phyloP scores from a whole-genome alignment of 2,113 vertebrate species.

The Gopherus flavomarginatus region DNA sequence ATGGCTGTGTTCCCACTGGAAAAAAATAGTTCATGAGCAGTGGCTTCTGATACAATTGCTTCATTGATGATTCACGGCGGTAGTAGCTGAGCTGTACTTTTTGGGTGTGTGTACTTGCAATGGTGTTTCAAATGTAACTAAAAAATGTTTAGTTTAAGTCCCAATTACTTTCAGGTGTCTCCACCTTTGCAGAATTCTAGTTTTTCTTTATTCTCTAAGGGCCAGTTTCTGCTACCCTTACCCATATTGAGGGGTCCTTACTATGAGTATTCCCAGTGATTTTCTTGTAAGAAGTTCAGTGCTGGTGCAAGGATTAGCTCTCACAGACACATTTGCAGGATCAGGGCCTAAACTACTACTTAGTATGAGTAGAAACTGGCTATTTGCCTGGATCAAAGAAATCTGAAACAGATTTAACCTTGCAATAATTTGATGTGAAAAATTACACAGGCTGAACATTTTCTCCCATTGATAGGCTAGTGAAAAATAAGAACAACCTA shows the following conservation, averaged over 20 bases:
- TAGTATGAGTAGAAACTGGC: background rate
- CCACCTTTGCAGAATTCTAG: background rate
- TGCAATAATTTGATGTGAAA: background rate
- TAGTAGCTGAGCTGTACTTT: background rate
- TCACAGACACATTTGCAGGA: background rate
- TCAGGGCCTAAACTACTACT: rapidly evolving
- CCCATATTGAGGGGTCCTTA: background rate
- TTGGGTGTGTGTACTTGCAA: background rate
- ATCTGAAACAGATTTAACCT: background rate
- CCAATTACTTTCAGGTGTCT: background rate
- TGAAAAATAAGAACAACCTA: background rate
- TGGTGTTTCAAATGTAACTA: background rate
- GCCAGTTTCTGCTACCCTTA: background rate
- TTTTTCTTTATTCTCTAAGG: background rate
- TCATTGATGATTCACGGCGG: background rate
- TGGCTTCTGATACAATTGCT: background rate
- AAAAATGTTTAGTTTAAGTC: background rate
- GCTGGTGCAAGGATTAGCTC: background rate
- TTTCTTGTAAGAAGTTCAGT: background rate
- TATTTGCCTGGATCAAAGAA: background rate
- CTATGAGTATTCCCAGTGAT: background rate
- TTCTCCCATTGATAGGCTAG: background rate
- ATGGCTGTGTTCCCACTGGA: background rate
- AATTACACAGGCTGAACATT: background rate
- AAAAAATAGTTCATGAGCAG: background rate